These are phyloP conservation scores for Porites rus DNA, from an alignment of 92 coral and sea anemone genomes.

Conservation along the genomic window DNA sequence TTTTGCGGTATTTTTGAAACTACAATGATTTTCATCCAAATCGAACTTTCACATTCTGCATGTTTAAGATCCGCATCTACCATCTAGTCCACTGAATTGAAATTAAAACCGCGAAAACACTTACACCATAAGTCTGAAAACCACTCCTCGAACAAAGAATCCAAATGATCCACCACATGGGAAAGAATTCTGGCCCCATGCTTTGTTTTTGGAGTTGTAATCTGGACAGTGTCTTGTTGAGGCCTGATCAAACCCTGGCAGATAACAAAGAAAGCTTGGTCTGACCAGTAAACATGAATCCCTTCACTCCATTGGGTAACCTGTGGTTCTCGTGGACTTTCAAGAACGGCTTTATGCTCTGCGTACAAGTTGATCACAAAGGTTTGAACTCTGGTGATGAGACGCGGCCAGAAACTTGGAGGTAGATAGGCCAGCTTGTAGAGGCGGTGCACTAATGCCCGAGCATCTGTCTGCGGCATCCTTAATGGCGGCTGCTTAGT, in stretches of 20 bases:
- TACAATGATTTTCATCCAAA: too few species aligned
- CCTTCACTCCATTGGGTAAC: conserved; percentile 87
- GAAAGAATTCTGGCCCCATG: conserved; percentile 82
- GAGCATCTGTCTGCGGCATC: conserved; percentile 54
- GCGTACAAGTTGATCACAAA: conserved; percentile 63
- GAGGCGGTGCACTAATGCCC: conserved; percentile 60
- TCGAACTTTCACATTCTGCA: background rate
- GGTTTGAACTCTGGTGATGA: conserved; percentile 75
- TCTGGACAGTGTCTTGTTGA: conserved; percentile 64
- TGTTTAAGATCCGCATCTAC: background rate
- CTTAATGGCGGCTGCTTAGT: conserved; percentile 37
- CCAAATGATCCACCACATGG: conserved; percentile 92
- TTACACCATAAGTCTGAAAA: conserved; percentile 92
- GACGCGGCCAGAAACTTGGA: conserved; percentile 87
- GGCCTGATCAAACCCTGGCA: conserved; percentile 57
- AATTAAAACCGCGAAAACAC: conserved; percentile 26
- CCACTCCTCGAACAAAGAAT: conserved; percentile 92
- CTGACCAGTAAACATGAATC: conserved; percentile 74
- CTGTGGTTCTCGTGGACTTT: conserved; percentile 52
- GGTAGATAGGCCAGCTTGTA: conserved; percentile 90
- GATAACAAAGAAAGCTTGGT: conserved; percentile 71
- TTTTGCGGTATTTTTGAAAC: too few species aligned
- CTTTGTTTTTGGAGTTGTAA: conserved; percentile 76
- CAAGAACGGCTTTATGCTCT: conserved; percentile 23
- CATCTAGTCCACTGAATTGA: background rate